Conservation (phyloP, 2,797 vertebrate genomes). For the Tokudaia muenninki region DNA sequence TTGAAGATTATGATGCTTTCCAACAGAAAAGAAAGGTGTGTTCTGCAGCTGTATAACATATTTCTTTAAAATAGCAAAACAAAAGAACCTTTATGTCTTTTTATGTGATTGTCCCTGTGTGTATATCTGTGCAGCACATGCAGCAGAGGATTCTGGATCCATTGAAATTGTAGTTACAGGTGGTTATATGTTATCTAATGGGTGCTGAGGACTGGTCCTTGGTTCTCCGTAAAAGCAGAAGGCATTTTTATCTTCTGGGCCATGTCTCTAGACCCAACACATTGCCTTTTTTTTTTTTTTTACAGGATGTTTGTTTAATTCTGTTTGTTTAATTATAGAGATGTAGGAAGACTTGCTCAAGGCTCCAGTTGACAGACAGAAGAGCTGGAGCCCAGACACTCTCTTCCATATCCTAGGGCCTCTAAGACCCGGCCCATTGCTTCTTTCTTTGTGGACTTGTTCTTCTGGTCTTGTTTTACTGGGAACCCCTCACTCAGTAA, state of each 20-base stretch:
- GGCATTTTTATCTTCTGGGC: neutral
- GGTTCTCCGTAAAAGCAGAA: neutral
- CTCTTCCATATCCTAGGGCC: rapidly evolving
- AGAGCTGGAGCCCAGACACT: neutral
- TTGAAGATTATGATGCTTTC: conserved; percentile 24
- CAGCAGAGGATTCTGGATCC: neutral
- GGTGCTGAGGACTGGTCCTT: neutral
- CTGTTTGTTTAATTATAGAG: neutral
- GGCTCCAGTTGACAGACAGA: neutral
- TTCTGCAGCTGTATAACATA: neutral
- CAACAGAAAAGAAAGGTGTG: neutral
- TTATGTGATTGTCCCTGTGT: neutral
- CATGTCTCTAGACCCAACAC: neutral
- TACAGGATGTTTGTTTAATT: neutral
- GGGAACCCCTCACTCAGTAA: neutral
- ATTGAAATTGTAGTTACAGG: neutral
- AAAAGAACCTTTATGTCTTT: neutral
- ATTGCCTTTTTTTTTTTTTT: neutral
- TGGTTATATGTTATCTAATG: neutral
- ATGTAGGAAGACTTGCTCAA: neutral
- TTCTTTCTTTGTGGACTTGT: conserved; percentile 37
- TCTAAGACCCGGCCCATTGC: neutral
- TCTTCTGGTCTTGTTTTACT: conserved; percentile 41
- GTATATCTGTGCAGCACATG: neutral
- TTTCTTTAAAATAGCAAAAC: neutral